Conservation (phyloP, 2,888 invertebrate genomes). For the Lymantria monacha region DNA sequence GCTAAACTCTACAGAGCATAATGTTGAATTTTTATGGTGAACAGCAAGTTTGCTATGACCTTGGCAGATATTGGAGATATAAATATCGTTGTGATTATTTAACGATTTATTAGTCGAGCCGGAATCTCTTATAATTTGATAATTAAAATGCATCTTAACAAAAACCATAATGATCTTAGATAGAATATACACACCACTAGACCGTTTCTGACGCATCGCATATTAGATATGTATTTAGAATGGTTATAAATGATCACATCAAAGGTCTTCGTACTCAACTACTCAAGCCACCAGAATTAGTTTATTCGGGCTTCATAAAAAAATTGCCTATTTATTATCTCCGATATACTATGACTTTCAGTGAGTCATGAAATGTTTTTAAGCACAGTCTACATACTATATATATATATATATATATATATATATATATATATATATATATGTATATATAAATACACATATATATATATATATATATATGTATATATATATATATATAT, state of each 20-base stretch:
- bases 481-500: conserved; percentile 17
- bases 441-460: conserved; percentile 23
- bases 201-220: conserved; percentile 20
- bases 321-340: conserved; percentile 34
- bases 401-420: conserved; percentile 5
- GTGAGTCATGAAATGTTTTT: conserved; percentile 27
- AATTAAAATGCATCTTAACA: too few relatives aligned
- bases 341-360: conserved; percentile 10
- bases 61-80: too few relatives aligned
- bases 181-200: too few relatives aligned
- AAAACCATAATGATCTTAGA: too few relatives aligned
- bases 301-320: conserved; percentile 28
- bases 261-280: conserved; percentile 33
- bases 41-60: too few relatives aligned
- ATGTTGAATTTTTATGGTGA: too few relatives aligned
- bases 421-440: conserved; percentile 12
- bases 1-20: too few relatives aligned
- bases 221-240: conserved; percentile 31
- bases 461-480: not conserved
- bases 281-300: conserved; percentile 32
- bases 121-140: too few relatives aligned
- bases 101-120: too few relatives aligned
- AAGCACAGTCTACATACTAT: conserved; percentile 6
- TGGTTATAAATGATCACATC: conserved; percentile 33
- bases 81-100: too few relatives aligned